phyloP scores from a whole-genome alignment of 2,797 vertebrate genomes.

The Lycodopsis pacificus region DNA sequence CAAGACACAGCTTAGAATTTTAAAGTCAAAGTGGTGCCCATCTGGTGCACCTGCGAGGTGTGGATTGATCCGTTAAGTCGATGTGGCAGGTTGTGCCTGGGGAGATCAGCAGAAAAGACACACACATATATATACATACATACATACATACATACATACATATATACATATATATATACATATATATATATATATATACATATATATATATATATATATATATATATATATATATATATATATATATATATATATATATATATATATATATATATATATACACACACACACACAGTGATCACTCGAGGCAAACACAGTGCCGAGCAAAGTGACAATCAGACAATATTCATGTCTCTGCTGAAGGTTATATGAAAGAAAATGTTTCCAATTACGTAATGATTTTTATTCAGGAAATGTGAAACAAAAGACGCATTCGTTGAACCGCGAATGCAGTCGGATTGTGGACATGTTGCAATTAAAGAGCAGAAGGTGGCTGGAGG shows the following conservation, averaged over 20 bases:
- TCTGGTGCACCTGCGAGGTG: constrained; percentile 65
- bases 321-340: constrained; percentile 33
- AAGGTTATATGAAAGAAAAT: constrained; percentile 32
- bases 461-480: constrained; percentile 49
- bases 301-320: constrained; percentile 18
- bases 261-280: background rate
- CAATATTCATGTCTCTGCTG: constrained; percentile 4
- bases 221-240: background rate
- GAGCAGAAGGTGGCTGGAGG: constrained; percentile 63
- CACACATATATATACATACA: background rate
- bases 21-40: constrained; percentile 60
- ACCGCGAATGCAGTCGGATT: constrained; percentile 24
- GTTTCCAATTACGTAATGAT: constrained; percentile 15
- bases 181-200: too few relatives aligned
- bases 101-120: constrained; percentile 35
- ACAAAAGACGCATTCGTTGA: constrained; percentile 18
- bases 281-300: background rate
- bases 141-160: background rate
- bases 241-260: background rate
- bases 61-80: constrained; percentile 68
- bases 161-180: background rate
- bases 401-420: constrained; percentile 20
- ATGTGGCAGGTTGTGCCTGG: constrained; percentile 57
- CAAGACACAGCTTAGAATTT: constrained; percentile 42
- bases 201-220: background rate